phyloP scores from a whole-genome alignment of 2,888 invertebrate genomes.

The Frankliniella fusca region DNA sequence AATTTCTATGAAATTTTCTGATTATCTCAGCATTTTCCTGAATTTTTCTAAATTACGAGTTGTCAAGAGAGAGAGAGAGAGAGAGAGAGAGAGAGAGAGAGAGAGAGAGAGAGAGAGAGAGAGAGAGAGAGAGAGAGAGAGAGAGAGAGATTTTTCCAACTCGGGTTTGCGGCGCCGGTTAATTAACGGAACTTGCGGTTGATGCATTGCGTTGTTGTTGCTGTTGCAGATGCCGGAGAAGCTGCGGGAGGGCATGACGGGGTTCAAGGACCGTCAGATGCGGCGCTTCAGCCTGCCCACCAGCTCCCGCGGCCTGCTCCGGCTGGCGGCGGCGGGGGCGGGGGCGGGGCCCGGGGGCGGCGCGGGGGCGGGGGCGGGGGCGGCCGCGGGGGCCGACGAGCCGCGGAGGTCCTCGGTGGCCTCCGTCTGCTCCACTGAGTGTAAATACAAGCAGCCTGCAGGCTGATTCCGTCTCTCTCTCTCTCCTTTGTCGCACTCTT shows the following conservation, averaged over 20 bases:
- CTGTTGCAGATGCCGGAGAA: conserved; percentile 24
- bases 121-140: too few species aligned
- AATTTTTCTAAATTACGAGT: too few species aligned
- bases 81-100: too few species aligned
- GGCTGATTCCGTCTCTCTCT: too few species aligned
- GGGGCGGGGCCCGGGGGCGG: background rate
- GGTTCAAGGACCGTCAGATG: conserved; percentile 20
- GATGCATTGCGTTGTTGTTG: background rate
- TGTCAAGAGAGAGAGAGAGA: too few species aligned
- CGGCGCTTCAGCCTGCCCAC: conserved; percentile 20
- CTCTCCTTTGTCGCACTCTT: too few species aligned
- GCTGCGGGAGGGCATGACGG: conserved; percentile 11
- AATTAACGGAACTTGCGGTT: too few species aligned
- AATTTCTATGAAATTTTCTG: too few species aligned
- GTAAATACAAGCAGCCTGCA: conserved; percentile 14
- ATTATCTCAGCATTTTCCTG: too few species aligned
- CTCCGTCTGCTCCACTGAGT: conserved; percentile 44
- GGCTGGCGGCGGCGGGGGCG: background rate
- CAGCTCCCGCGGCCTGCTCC: conserved; percentile 3
- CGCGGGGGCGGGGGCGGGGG: background rate
- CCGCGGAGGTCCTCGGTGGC: conserved; percentile 42
- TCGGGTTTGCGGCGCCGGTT: too few species aligned
- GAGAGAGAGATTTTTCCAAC: too few species aligned
- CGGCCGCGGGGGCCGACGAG: background rate
- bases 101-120: too few species aligned